Evolutionary conservation across 2,797 vertebrate species (phyloP).

Genomic region (Crocodylus rhombifer): DNA sequence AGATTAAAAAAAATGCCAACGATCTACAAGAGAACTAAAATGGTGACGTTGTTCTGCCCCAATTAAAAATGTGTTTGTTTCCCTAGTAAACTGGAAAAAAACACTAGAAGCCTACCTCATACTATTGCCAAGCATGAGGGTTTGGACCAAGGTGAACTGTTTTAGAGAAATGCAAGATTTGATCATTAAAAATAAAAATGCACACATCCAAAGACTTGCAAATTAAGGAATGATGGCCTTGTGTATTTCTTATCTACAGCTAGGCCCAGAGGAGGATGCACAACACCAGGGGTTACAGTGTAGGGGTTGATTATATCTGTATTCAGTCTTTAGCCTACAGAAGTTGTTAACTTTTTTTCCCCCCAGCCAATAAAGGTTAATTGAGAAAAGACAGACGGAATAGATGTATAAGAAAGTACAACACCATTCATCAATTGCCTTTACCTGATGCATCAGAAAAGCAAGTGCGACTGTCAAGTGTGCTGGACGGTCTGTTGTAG

Average conservation of each 20-base stretch:
- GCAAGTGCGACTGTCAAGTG: background rate
- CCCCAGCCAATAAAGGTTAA: background rate
- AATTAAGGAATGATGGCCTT: background rate
- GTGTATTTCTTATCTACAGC: background rate
- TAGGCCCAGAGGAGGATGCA: background rate
- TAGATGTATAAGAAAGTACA: background rate
- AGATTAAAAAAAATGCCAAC: constrained; percentile 1
- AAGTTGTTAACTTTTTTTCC: background rate
- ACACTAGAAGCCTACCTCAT: background rate
- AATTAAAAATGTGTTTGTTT: background rate
- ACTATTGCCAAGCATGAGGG: background rate
- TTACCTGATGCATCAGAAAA: background rate
- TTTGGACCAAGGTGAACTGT: background rate
- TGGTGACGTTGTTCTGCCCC: background rate
- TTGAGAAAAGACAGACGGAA: background rate
- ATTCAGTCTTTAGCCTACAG: background rate
- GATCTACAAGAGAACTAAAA: constrained; percentile 5
- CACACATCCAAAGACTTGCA: background rate
- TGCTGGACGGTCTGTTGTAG: background rate
- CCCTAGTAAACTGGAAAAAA: background rate
- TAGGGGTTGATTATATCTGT: background rate
- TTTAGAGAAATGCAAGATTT: background rate
- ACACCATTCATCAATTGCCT: background rate
- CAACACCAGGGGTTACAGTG: background rate
- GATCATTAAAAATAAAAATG: background rate